Evolutionary conservation across 2,888 invertebrate species (phyloP).

Genomic region (Iphiclides podalirius): DNA sequence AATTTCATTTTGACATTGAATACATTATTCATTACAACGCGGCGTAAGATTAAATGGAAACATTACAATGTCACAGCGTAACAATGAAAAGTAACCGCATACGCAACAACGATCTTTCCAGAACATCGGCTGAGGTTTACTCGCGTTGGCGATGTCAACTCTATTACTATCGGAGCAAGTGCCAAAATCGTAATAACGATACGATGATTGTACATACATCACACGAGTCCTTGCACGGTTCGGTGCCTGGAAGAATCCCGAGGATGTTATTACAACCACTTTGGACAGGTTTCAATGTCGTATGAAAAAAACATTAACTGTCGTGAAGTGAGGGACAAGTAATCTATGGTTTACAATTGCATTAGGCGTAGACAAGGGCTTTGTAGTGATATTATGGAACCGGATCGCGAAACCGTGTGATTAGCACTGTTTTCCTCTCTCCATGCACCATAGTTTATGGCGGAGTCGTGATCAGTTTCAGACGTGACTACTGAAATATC

Average conservation of each 20-base stretch:
- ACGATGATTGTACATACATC: constrained; percentile 40
- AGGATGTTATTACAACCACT: constrained; percentile 70
- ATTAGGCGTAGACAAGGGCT: constrained; percentile 1
- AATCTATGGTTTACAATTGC: background rate
- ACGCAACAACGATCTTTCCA: constrained; percentile 34
- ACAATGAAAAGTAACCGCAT: constrained; percentile 38
- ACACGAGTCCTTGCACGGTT: constrained; percentile 69
- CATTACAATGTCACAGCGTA: constrained; percentile 28
- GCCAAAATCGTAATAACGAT: background rate
- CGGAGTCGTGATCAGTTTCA: constrained; percentile 20
- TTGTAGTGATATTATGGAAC: constrained; percentile 11
- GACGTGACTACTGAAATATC: constrained; percentile 24
- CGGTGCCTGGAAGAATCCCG: constrained; percentile 65
- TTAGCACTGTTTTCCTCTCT: constrained; percentile 23
- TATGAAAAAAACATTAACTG: constrained; percentile 44
- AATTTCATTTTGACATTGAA: constrained; percentile 23
- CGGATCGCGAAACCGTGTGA: constrained; percentile 13
- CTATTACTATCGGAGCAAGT: background rate
- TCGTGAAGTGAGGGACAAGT: constrained; percentile 19
- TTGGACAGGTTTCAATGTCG: constrained; percentile 69
- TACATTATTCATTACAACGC: constrained; percentile 36
- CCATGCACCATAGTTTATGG: constrained; percentile 20
- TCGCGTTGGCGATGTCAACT: constrained; percentile 2
- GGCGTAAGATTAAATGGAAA: constrained; percentile 33
- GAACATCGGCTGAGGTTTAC: constrained; percentile 19